These are phyloP conservation scores for Nasonia giraulti DNA, from an alignment of 1,140 invertebrate genomes.

Conservation along the genomic window DNA sequence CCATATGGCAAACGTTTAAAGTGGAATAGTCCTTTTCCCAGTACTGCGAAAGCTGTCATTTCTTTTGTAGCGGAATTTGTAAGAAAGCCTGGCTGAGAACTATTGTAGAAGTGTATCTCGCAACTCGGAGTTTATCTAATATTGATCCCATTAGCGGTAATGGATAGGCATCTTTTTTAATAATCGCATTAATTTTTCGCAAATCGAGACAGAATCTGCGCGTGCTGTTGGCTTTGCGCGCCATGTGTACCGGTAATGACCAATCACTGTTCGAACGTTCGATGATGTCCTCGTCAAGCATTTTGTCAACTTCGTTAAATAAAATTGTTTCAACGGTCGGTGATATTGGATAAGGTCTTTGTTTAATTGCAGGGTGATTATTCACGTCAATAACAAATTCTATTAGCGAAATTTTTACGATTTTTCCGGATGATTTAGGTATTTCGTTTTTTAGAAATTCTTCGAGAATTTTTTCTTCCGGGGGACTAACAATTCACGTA, in stretches of 20 bases:
- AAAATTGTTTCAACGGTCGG: too few relatives aligned
- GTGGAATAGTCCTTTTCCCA: slow-evolving; percentile 58
- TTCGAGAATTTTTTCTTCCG: neutral
- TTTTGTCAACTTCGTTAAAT: neutral
- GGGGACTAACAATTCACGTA: neutral
- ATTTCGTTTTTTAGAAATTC: neutral
- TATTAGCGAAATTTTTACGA: neutral
- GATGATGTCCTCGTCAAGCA: neutral
- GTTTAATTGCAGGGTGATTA: too few relatives aligned
- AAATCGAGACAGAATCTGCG: neutral
- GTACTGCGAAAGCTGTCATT: too few relatives aligned
- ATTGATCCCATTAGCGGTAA: too few relatives aligned
- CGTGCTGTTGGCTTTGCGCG: neutral
- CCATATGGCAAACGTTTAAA: slow-evolving; percentile 70
- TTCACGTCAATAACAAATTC: too few relatives aligned
- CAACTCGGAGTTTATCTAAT: too few relatives aligned
- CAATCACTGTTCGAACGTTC: neutral
- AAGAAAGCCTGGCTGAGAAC: too few relatives aligned
- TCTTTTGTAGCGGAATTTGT: slow-evolving; percentile 60
- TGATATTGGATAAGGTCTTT: too few relatives aligned
- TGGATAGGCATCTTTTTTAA: too few relatives aligned
- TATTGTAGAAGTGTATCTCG: too few relatives aligned
- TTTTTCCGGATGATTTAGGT: neutral
- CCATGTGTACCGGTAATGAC: neutral
- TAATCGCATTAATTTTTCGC: too few relatives aligned